Base-by-base conservation (phyloP, 1,140 invertebrate species). In the Cryptotermes secundus region DNA sequence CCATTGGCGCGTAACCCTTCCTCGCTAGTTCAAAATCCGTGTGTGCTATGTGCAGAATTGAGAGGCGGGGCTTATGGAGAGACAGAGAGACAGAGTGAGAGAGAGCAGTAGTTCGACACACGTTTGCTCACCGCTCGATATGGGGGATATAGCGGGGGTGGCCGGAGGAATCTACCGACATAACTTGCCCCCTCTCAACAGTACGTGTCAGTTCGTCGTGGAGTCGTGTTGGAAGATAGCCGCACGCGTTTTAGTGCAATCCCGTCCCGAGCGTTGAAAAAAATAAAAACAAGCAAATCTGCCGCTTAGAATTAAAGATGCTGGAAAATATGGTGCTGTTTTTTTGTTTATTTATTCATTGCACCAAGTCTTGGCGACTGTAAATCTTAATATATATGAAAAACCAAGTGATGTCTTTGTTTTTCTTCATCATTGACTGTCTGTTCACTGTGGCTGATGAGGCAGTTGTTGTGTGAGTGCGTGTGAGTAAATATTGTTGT, bases 1-100 rank as follows among this genome's bases (percentile, higher is more conserved):
- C 59, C 59, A 72, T 72, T 72, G 59, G 59, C 59, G 59, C n/a
- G 59, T 72, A 72, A 26, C n/a, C 59, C n/a, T 72, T 72, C 59
- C 59, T 72, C 14, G 59, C 59, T 72, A 72, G 59, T 72, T 72
- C 59, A 72, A 72, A 72, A 72, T 72, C 59, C 59, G 59, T 72
- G 59, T 72, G 59, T 72, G 59, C 59, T 72, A 72, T 72, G 59
- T 72, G 59, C 59, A n/a, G 59, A 72, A 72, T 72, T 72, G 59
- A 14, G 59, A 72, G 59, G 59, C 59, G 59, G 59, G 59, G 59
- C 59, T 72, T 72, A 72, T 72, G 59, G 59, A 72, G 59, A 72
- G 59, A 72, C n/a, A 72, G 59, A 72, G 59, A 72, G 53, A 59
- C 3, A 59, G 53, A 26, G 59, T 31, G 59, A 72, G 14, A 26